A percentile compares a stretch with the other conserved stretches of the same genome.
Evolutionary conservation across 92 coral and sea anemone species (phyloP).

Genomic region (Ricordea florida): DNA sequence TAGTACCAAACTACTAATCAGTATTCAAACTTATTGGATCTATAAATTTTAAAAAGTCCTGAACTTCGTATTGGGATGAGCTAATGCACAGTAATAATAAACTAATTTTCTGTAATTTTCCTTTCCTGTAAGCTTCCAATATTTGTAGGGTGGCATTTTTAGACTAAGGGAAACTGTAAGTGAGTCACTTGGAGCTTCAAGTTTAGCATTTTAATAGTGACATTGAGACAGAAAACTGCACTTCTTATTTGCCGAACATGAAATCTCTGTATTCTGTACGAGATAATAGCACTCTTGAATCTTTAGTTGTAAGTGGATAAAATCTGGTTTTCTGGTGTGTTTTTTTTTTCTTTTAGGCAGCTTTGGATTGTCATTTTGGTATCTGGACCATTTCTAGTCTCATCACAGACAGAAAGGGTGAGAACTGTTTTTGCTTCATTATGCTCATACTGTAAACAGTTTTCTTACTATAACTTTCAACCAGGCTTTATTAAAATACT

Average conservation of each 20-base stretch:
- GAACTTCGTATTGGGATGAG: neutral
- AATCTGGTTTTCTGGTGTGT: neutral
- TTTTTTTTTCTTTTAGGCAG: conserved; percentile 54
- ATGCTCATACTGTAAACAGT: neutral
- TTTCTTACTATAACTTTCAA: no score
- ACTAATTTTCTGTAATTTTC: no score
- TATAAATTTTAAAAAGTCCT: neutral
- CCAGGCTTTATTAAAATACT: no score
- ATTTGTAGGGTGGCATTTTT: no score
- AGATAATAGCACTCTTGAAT: no score
- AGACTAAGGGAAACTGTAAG: no score
- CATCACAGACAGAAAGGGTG: conserved; percentile 61
- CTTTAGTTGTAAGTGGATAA: neutral
- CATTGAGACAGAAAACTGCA: no score
- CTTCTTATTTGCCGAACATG: no score
- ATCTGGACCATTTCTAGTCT: conserved; percentile 78
- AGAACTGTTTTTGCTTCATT: neutral
- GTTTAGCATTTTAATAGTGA: no score
- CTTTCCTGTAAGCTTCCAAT: conserved; percentile 18
- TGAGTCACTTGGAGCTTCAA: no score
- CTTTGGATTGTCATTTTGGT: conserved; percentile 86
- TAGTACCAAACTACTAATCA: neutral
- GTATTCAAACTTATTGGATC: neutral
- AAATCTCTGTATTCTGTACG: no score
- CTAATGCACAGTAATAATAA: neutral